Conservation (phyloP, 2,888 invertebrate genomes). For the Dione juno region DNA sequence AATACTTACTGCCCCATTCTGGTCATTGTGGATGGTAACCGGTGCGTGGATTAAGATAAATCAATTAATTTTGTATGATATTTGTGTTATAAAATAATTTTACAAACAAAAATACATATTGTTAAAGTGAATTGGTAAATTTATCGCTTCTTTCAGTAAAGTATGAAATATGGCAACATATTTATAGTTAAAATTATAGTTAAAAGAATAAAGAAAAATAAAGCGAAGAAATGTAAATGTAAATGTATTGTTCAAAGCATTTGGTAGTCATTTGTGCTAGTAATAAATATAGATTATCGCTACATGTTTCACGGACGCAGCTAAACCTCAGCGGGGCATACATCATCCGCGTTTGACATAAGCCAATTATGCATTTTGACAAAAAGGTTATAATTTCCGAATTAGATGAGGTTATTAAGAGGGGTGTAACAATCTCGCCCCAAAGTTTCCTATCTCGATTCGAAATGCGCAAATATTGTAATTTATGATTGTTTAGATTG, state of each 20-base stretch:
- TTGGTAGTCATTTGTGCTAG: neutral
- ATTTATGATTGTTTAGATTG: slow-evolving; percentile 34
- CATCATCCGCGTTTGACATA: slow-evolving; percentile 27
- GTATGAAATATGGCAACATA: neutral
- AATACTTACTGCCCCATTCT: slow-evolving; percentile 59
- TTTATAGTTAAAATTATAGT: neutral
- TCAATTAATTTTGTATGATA: slow-evolving; percentile 11
- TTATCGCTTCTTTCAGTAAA: neutral
- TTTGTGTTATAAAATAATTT: neutral
- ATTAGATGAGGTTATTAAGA: slow-evolving; percentile 41
- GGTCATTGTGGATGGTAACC: slow-evolving; percentile 25
- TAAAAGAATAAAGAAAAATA: too few species aligned
- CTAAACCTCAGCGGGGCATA: slow-evolving; percentile 20
- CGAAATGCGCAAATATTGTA: slow-evolving; percentile 28
- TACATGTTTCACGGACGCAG: neutral
- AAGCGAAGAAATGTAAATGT: neutral
- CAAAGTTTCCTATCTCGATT: slow-evolving; percentile 12
- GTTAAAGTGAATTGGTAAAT: neutral
- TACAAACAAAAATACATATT: neutral
- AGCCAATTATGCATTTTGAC: slow-evolving; percentile 30
- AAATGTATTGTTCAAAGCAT: neutral
- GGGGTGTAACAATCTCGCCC: slow-evolving; percentile 29
- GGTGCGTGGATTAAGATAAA: slow-evolving; percentile 25
- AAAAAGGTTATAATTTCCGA: slow-evolving; percentile 32
- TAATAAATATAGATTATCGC: slow-evolving; percentile 7